A percentile compares a stretch with the other conserved stretches of the same genome.
Evolutionary conservation across 2,888 invertebrate genomes (phyloP).

Genomic region (Mechanitis mazaeus): DNA sequence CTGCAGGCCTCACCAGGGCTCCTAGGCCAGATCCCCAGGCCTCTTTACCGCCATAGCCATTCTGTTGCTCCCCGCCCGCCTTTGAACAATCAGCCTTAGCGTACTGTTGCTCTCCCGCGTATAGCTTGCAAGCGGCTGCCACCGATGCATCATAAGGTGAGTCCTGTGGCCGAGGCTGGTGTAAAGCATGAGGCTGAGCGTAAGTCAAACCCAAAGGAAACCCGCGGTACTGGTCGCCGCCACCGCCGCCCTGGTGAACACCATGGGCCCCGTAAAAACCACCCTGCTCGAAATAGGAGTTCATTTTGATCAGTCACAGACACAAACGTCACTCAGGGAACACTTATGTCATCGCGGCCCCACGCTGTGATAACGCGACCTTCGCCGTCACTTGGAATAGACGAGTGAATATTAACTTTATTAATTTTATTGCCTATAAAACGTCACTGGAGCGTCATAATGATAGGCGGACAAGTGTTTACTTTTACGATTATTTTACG

Average conservation of each 20-base stretch:
- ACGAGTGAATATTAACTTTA: constrained; percentile 67
- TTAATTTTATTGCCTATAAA: constrained; percentile 75
- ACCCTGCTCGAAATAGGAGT: constrained; percentile 97
- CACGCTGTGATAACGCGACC: constrained; percentile 71
- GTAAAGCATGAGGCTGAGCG: constrained; percentile 86
- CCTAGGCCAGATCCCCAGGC: constrained; percentile 82
- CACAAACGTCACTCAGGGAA: constrained; percentile 67
- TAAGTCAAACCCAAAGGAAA: constrained; percentile 93
- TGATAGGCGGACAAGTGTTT: constrained; percentile 74
- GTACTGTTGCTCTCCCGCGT: constrained; percentile 82
- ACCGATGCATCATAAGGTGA: constrained; percentile 94
- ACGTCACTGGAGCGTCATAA: constrained; percentile 76
- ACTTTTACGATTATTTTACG: constrained; percentile 78
- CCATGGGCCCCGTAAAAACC: constrained; percentile 96
- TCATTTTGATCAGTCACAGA: constrained; percentile 81
- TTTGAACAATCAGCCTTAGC: constrained; percentile 88
- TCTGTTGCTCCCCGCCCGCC: constrained; percentile 78
- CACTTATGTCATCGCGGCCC: constrained; percentile 75
- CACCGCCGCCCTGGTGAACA: constrained; percentile 83
- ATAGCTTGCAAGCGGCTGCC: constrained; percentile 89
- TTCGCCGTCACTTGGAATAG: constrained; percentile 68
- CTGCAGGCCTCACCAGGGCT: constrained; percentile 87
- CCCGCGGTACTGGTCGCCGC: constrained; percentile 89
- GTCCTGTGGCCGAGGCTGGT: constrained; percentile 89
- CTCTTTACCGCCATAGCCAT: constrained; percentile 84